Base-by-base conservation (phyloP, 64 coral and sea anemone genomes). In the Orbicella faveolata region DNA sequence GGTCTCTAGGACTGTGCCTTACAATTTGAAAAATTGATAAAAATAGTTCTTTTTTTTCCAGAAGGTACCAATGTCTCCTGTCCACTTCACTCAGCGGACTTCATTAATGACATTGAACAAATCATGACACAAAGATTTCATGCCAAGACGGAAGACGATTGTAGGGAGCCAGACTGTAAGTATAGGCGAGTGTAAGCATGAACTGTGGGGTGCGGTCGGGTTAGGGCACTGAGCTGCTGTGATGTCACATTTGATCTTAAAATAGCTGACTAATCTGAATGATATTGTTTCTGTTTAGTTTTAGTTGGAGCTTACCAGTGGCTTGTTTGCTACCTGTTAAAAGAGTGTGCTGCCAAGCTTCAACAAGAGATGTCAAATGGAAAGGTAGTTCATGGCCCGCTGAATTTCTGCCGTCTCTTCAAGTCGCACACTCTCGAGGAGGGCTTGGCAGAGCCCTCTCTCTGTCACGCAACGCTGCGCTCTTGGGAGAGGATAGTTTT, bases 261-360 rank as follows among this genome's bases (percentile, higher is more conserved):
- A 48, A 16, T 59, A 16, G 2, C 55, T 59, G 55, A 59, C 15
- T 65, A 6, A 34, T 16, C 54, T 35, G 16, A 9, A 74, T 73
- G 35, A 21, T 23, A 48, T 91, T 83, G 21, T 76, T 75, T 37
- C 25, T 74, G 19, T 84, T 75, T 70, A 93, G 91, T 89, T 63
- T 39, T 94, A 41, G 75, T 91, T 2, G 74, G 83, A 41, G 89
- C 93, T 36, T 93, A 88, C n/a, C 91, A 88, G 12, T 98, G 96
- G 96, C 84, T 98, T 23, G 96, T 95, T 34, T 98, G 96, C 76
- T 95, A 98, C 78, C 44, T 98, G 17, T 83, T 94, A 65, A 89
- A 87, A 61, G 90, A 98, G 35, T 95, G 96, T 78, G 91, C 89
- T 65, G n/a, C 67, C 21, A 98, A 88, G 78, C 80, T 95, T 79